Percentiles rank a stretch among this genome's conserved stretches.
Conservation (phyloP, 2,888 invertebrate species). For the Volucella inanis region DNA sequence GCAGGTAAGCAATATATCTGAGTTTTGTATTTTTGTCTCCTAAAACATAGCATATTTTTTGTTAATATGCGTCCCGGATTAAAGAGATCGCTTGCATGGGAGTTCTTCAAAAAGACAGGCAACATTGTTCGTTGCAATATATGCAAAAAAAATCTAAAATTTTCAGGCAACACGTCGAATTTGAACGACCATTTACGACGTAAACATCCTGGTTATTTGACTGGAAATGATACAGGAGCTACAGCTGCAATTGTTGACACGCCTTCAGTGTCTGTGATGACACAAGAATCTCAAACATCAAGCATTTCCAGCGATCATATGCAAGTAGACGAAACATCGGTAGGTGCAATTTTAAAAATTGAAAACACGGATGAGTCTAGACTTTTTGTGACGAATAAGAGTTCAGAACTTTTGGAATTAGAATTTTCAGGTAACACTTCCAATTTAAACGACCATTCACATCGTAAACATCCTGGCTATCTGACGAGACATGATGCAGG, state of each 20-base stretch:
- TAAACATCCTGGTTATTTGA: not conserved
- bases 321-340: conserved; percentile 1
- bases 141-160: no score
- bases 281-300: no score
- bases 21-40: no score
- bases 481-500: conserved; percentile 9
- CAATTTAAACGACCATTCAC: not conserved
- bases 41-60: no score
- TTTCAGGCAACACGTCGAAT: no score
- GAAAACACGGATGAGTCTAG: not conserved
- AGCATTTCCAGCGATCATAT: not conserved
- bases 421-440: not conserved
- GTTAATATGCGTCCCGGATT: not conserved
- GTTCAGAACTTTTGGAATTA: conserved; percentile 9
- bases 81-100: not conserved
- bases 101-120: conserved; percentile 6
- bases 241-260: no score
- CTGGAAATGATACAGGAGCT: no score
- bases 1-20: no score
- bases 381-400: not conserved
- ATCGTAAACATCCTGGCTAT: not conserved
- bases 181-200: no score
- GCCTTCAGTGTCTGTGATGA: no score
- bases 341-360: conserved; percentile 1
- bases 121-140: not conserved